These are phyloP conservation scores for Scaptomyza flava DNA, from an alignment of 2,888 invertebrate genomes.

Conservation along the genomic window DNA sequence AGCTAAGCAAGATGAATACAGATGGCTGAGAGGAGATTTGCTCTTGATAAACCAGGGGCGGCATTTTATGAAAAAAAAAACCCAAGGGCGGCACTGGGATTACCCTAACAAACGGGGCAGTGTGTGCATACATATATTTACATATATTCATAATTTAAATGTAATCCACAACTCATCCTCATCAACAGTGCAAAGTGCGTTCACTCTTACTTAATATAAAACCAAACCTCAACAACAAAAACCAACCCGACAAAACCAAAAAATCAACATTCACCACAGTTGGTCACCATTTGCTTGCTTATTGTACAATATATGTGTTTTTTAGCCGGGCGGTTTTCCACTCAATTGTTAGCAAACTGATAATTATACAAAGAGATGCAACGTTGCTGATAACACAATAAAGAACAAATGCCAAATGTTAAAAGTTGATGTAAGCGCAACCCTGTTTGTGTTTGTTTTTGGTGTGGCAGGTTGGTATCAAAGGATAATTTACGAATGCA, in stretches of 20 bases:
- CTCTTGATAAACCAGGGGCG: conserved; percentile 18
- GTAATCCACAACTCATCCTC: conserved; percentile 46
- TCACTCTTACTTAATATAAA: too few relatives aligned
- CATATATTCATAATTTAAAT: conserved; percentile 59
- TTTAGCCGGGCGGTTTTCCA: conserved; percentile 6
- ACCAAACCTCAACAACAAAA: neutral
- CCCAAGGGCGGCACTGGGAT: neutral
- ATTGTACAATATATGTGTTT: neutral
- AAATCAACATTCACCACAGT: conserved; percentile 34
- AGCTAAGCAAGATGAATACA: conserved; percentile 45
- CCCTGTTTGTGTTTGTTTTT: neutral
- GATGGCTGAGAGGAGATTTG: conserved; percentile 64
- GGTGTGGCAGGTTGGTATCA: neutral
- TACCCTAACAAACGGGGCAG: neutral
- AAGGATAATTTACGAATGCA: neutral
- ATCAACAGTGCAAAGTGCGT: conserved; percentile 30
- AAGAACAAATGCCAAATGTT: conserved; percentile 7
- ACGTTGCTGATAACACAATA: conserved; percentile 7
- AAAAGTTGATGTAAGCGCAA: neutral
- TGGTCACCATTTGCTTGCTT: conserved; percentile 8
- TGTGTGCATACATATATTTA: neutral
- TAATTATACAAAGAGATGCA: conserved; percentile 26
- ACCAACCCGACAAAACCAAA: conserved; percentile 5
- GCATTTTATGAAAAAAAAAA: neutral
- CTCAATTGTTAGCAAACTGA: conserved; percentile 26